Evolutionary conservation across 2,888 invertebrate genomes (phyloP), one percentile per base, ranked within the genome.

Genomic region (Empis livida): DNA sequence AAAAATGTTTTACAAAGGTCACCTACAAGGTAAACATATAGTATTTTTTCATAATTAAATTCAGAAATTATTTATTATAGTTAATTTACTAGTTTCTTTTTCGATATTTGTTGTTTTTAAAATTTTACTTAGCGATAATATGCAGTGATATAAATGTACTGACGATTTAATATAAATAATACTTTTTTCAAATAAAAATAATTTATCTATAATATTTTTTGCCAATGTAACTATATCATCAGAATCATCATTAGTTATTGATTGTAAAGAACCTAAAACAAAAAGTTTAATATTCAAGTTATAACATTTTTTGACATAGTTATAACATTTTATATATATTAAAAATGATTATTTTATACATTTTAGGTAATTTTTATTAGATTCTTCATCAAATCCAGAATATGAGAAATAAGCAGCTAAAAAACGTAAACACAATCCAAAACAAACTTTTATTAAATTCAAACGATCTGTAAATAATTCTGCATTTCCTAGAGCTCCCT

Each of bases 371-470:
- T 55, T 52, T 0, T 53, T 46, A 16, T 57, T 57, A 2, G 55
- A 48, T 27, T 54, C 56, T 8, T 71, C 76, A 51, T 69, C 70
- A 58, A 82, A 80, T 47, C 76, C 78, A 61, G 76, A 71, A 83
- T 81, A 77, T 59, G 75, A 76, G 50, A 80, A 79, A 56, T 75
- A 75, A 43, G 71, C 72, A 5, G 74, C 72, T n/a, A 76, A 63
- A 42, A 80, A 63, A 27, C 70, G 71, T 43, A 79, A 71, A 44
- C 80, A 70, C 42, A 74, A 61, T 42, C 75, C 76, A 39, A 77
- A 69, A 46, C 77, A 76, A 50, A 71, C 65, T 54, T 74, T 77
- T 41, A 77, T 62, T 47, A 73, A 67, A 46, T 68, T 63, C 15
- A 75, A 67, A 50, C 75, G 72, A 2, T 71, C 65, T 13, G 72